Conservation (phyloP, 2,113 vertebrate genomes). For the Cephalopholis sonnerati region DNA sequence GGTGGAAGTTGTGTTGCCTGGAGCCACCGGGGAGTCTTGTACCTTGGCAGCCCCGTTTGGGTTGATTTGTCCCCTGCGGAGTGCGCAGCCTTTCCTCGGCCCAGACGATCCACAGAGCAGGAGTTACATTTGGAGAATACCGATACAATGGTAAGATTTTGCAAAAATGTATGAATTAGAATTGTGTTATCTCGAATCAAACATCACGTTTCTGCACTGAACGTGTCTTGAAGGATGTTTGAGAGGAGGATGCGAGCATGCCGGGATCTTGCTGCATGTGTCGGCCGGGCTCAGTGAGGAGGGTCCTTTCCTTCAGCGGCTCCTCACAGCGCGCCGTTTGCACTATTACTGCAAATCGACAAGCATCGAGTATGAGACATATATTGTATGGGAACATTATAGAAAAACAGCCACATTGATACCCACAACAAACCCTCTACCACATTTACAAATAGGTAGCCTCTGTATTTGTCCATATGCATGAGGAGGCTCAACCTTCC, state of each 20-base stretch:
- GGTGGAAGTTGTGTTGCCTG: constrained; percentile 45
- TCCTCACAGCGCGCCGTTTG: constrained; percentile 22
- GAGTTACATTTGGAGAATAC: not conserved
- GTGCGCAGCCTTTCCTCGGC: constrained; percentile 8
- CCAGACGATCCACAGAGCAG: constrained; percentile 24
- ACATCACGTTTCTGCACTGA: not conserved
- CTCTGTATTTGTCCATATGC: not conserved
- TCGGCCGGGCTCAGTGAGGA: constrained; percentile 35
- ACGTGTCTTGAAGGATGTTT: not conserved
- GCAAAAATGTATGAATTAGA: not conserved
- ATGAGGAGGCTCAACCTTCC: not conserved
- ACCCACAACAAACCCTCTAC: not conserved
- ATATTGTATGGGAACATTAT: not conserved
- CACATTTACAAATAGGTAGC: not conserved
- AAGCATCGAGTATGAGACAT: not conserved
- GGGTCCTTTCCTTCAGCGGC: constrained; percentile 12
- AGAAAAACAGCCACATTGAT: not conserved
- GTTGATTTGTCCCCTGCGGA: constrained; percentile 27
- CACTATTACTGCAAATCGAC: constrained; percentile 19
- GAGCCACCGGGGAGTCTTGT: constrained; percentile 10
- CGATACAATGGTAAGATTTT: constrained; percentile 52
- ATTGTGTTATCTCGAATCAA: not conserved
- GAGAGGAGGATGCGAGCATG: constrained; percentile 13
- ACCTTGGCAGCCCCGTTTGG: constrained; percentile 7
- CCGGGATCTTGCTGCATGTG: constrained; percentile 69